phyloP scores from a whole-genome alignment of 2,113 vertebrate species.

The Tiliqua scincoides region DNA sequence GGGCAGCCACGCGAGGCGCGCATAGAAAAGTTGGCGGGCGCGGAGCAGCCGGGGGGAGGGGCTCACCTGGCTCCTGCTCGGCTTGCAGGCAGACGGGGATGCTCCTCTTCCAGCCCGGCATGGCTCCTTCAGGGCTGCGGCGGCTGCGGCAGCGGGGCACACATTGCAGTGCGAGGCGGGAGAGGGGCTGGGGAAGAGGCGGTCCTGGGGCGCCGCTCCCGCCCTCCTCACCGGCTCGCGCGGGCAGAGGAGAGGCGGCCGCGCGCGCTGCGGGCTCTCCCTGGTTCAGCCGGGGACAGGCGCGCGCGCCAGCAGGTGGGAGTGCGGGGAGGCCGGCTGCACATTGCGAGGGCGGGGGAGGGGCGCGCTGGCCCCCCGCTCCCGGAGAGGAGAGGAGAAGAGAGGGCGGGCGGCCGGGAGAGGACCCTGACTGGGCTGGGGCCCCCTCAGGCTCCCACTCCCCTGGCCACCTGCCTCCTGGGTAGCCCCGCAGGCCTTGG shows the following conservation, averaged over 20 bases:
- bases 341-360: conserved; percentile 13
- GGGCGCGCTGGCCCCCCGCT: too few species aligned
- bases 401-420: not conserved
- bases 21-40: too few species aligned
- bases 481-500: too few species aligned
- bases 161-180: conserved; percentile 49
- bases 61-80: conserved; percentile 89
- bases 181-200: not conserved
- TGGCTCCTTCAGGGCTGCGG: conserved; percentile 69
- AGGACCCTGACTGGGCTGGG: too few species aligned
- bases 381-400: not conserved
- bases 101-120: conserved; percentile 98
- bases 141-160: conserved; percentile 16
- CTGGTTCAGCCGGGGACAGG: conserved; percentile 34
- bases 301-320: conserved; percentile 35
- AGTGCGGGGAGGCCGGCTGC: conserved; percentile 8
- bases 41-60: too few species aligned
- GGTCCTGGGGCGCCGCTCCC: not conserved
- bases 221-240: not conserved
- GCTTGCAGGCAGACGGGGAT: conserved; percentile 96
- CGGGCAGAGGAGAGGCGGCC: not conserved
- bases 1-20: too few species aligned
- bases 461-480: too few species aligned
- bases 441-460: too few species aligned
- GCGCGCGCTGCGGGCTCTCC: too few species aligned